Base-by-base conservation (phyloP, 1,140 invertebrate genomes). In the Gyrodactylus salaris region DNA sequence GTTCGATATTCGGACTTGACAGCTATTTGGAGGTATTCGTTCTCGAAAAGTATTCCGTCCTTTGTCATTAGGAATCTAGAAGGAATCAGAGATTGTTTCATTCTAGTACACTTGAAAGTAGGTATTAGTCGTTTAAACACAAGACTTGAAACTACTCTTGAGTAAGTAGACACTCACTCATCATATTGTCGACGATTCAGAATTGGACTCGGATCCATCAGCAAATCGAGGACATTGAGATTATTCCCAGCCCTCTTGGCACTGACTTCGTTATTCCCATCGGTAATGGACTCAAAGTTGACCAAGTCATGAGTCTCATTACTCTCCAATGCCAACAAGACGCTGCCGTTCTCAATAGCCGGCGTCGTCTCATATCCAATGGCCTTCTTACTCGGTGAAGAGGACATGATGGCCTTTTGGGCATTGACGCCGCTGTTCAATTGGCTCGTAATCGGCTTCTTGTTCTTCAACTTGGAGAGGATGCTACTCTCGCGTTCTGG, bases 401-500 rank as follows among this genome's bases (percentile, higher is more conserved):
- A 71, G 25, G 23, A 1, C 25, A 25, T 24, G 20, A 25, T 1
- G 25, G 21, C 25, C 24, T 22, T 71, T 71, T 24, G 70, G 19
- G 25, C 21, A 22, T 69, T n/a, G 68, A 69, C 25, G 68, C n/a
- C 25, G 24, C 1, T n/a, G 20, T 1, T 21, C 21, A 71, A 26
- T 25, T 71, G 21, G 7, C 21, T 2, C 2, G 70, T 2, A 1
- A 80, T 78, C 78, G 96, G 96, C 74, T 84, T 83, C 82, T 96
- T 95, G 82, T 98, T 98, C 76, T 98, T 85, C 75, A 99, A 87
- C 69, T 93, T 91, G 73, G 96, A 85, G 25, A 85, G 77, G 78
- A 98, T 91, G 0, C 91, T 96, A 70, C 91, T 96, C 83, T 99
- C 94, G 77, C 93, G 85, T 82, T 99, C 95, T 0, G 94, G 91